Base-by-base conservation (phyloP, 2,113 vertebrate genomes). In the Mus spicilegus region DNA sequence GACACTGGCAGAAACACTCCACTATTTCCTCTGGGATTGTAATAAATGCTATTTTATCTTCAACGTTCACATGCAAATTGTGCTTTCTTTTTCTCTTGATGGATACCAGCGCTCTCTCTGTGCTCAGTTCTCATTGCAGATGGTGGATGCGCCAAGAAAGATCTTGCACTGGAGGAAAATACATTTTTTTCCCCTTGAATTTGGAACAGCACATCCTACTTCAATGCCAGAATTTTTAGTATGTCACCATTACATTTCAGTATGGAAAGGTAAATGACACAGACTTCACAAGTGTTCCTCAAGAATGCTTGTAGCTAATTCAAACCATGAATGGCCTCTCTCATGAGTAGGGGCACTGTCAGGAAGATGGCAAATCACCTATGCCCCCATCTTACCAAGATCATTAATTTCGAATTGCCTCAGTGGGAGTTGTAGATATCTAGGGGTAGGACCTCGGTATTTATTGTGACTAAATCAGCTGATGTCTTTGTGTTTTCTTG, bases 221-320 rank as follows among this genome's bases (percentile, higher is more conserved):
- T 72, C 33, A 56, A 8, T 39, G 26, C 20, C 58, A 72, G 24
- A 76, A 77, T 56, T 70, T 92, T 82, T 54, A 86, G 33, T 7
- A 11, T 70, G 12, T 67, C 69, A 39, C 51, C 26, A 28, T 90
- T 26, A 30, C 7, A 30, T 90, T 67, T 95, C 19, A 87, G 69
- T n/a, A 30, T 8, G 39, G 28, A 95, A 91, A 97, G 91, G 93
- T 94, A 95, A 95, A 87, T 72, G 91, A 36, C 77, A 42, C 42
- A 94, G 42, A 58, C 7, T 19, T 91, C 51, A 75, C 13, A 46
- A 20, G 30, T 26, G 33, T 56, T 49, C n/a, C 78, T 54, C 36
- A 87, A 91, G 67, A 95, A 94, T 94, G 24, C 63, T 49, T 75
- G 22, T 70, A 14, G 42, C 63, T 94, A 94, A 96, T 76, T 93